phyloP scores from a whole-genome alignment of 2,888 invertebrate genomes.

The Podotricha telesiphe region DNA sequence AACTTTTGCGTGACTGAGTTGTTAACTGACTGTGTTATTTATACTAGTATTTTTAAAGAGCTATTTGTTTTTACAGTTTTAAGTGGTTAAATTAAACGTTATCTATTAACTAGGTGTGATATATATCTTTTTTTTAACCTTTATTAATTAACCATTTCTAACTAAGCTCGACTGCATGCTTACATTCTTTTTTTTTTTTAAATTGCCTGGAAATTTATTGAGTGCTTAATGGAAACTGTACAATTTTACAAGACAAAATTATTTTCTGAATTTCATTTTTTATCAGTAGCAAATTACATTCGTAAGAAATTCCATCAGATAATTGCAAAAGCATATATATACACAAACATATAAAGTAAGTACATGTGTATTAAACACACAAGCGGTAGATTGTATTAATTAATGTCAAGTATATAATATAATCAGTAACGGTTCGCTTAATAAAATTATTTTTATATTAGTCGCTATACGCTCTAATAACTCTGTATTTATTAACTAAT shows the following conservation, averaged over 20 bases:
- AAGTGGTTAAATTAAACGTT: constrained; percentile 7
- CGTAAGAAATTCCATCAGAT: too few species aligned
- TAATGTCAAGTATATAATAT: constrained; percentile 51
- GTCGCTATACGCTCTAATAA: constrained; percentile 39
- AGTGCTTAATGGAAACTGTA: too few species aligned
- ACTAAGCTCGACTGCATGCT: too few species aligned
- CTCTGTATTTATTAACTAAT: constrained; percentile 37
- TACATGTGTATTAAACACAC: constrained; percentile 3
- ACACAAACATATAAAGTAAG: not conserved
- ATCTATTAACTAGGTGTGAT: not conserved
- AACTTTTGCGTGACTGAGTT: constrained; percentile 38
- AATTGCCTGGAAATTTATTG: too few species aligned
- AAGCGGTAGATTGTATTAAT: constrained; percentile 31
- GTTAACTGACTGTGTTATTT: constrained; percentile 35
- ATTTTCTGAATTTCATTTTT: too few species aligned
- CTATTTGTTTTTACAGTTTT: constrained; percentile 17
- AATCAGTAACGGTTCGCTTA: constrained; percentile 50
- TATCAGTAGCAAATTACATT: too few species aligned
- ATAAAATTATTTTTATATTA: constrained; percentile 51
- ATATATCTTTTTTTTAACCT: not conserved
- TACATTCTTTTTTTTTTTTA: too few species aligned
- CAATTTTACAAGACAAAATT: too few species aligned
- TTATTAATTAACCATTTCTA: too few species aligned
- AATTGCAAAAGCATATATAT: too few species aligned
- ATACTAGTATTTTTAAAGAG: constrained; percentile 9